Conservation (phyloP, 2,888 invertebrate genomes). For the Chamaedrilus cognettii region DNA sequence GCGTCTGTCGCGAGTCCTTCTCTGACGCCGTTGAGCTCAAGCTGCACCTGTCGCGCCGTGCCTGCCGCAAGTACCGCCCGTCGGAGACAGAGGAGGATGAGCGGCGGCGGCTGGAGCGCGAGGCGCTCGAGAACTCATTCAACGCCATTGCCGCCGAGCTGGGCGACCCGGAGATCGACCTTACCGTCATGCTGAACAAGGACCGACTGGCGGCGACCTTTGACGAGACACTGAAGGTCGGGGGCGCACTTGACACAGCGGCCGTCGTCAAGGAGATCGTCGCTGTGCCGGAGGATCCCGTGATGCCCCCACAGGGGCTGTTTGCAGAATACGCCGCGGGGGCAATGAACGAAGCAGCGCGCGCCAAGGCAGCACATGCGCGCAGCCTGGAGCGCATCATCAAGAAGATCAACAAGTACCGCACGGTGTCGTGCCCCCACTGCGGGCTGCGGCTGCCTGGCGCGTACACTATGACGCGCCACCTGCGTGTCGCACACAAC, state of each 20-base stretch:
- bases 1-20: constrained; percentile 5
- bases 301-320: not conserved
- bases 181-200: not conserved
- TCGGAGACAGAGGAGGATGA: not conserved
- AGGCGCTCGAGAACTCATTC: constrained; percentile 1
- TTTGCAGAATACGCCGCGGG: not conserved
- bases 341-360: not conserved
- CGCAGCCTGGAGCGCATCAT: not conserved
- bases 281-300: not conserved
- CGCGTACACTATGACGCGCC: not conserved
- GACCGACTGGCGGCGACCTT: not conserved
- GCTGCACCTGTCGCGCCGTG: not conserved
- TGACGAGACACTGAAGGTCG: not conserved
- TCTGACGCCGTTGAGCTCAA: not conserved
- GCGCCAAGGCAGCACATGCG: not conserved
- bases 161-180: constrained; percentile 4
- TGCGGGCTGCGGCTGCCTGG: not conserved
- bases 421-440: not conserved
- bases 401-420: not conserved
- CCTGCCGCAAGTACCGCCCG: not conserved
- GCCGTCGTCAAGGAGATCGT: not conserved
- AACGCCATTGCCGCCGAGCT: not conserved
- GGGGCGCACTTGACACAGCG: not conserved
- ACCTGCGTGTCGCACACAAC: not conserved
- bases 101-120: not conserved